phyloP scores from a whole-genome alignment of 1,140 invertebrate genomes.

The Hypsibius dujardini region DNA sequence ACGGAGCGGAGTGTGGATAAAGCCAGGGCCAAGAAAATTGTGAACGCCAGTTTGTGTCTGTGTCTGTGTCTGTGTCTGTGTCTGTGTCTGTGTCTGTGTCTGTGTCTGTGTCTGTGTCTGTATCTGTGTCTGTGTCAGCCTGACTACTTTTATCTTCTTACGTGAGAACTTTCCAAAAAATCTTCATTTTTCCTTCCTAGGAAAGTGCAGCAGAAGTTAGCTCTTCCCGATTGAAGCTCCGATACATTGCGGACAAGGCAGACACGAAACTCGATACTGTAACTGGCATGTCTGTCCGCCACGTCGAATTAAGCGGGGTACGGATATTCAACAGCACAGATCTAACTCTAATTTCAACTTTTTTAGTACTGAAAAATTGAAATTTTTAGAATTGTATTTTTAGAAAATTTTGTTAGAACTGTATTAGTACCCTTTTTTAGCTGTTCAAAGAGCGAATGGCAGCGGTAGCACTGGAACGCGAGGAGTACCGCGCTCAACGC shows the following conservation, averaged over 20 bases:
- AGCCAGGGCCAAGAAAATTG: background rate
- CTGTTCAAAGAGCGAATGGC: constrained; percentile 15
- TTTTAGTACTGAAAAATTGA: background rate
- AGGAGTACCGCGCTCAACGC: background rate
- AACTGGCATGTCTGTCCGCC: background rate
- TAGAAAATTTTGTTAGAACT: background rate
- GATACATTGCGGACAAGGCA: constrained; percentile 16
- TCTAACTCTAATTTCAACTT: too few relatives aligned
- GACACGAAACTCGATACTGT: constrained; percentile 1
- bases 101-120: too few relatives aligned
- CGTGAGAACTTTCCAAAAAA: too few relatives aligned
- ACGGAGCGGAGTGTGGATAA: background rate
- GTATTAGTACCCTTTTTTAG: background rate
- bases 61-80: too few relatives aligned
- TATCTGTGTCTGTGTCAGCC: too few relatives aligned
- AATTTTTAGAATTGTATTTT: background rate
- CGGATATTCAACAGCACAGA: background rate
- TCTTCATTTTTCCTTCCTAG: background rate
- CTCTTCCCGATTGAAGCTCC: constrained; percentile 12
- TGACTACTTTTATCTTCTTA: too few relatives aligned
- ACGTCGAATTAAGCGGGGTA: constrained; percentile 4
- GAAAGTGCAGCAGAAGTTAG: constrained; percentile 1
- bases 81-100: too few relatives aligned
- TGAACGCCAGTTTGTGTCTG: background rate
- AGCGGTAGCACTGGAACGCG: background rate